Evolutionary conservation across 2,888 invertebrate genomes (phyloP).

Genomic region (Hemaris fuciformis): DNA sequence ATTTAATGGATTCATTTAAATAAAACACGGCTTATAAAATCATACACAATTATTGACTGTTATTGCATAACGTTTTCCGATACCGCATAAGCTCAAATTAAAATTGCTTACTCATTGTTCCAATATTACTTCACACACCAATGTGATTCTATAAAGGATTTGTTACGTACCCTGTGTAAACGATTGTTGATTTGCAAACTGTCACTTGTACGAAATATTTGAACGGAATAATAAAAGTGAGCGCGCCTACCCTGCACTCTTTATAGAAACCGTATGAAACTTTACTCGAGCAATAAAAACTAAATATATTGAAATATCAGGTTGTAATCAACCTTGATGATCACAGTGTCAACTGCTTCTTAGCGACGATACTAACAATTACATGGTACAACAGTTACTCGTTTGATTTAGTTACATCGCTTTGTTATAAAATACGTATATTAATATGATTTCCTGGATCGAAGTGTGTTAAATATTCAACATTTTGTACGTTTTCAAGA

Average conservation of each 20-base stretch:
- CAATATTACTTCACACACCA: not conserved
- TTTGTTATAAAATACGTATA: not conserved
- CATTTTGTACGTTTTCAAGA: not conserved
- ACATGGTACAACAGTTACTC: conserved; percentile 10
- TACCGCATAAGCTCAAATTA: too few relatives aligned
- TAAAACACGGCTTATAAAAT: too few relatives aligned
- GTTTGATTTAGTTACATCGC: not conserved
- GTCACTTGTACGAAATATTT: not conserved
- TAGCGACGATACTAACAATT: conserved; percentile 17
- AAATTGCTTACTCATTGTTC: not conserved
- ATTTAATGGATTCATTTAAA: too few relatives aligned
- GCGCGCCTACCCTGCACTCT: conserved; percentile 23
- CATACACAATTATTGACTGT: too few relatives aligned
- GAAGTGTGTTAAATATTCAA: not conserved
- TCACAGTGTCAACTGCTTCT: conserved; percentile 41
- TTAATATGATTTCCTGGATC: conserved; percentile 1
- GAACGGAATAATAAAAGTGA: not conserved
- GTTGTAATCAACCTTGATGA: conserved; percentile 41
- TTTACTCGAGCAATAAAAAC: conserved; percentile 45
- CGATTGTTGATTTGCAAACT: not conserved
- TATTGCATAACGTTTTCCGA: too few relatives aligned
- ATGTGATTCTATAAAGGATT: not conserved
- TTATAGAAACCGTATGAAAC: conserved; percentile 43
- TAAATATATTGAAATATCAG: conserved; percentile 42
- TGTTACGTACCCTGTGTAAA: not conserved